Evolutionary conservation across 2,888 invertebrate species (phyloP).

Genomic region (Diabrotica balteata): DNA sequence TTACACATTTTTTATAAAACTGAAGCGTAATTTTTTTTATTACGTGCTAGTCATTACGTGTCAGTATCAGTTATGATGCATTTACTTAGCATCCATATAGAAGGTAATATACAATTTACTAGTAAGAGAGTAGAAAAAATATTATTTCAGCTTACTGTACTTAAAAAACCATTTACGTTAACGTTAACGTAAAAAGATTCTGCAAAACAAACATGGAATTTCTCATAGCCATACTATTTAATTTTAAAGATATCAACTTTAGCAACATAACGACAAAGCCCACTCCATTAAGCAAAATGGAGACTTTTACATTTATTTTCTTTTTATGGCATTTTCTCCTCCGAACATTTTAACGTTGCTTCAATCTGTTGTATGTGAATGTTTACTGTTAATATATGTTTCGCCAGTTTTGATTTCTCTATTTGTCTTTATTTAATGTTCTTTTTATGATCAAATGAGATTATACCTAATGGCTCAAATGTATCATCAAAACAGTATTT

Average conservation of each 20-base stretch:
- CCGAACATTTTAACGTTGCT: constrained; percentile 5
- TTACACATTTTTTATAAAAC: no score
- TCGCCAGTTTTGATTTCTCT: constrained; percentile 9
- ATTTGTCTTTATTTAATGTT: constrained; percentile 8
- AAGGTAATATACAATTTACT: no score
- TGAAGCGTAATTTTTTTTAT: no score
- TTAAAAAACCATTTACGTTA: no score
- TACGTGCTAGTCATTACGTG: no score
- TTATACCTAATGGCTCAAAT: neutral
- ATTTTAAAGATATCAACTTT: neutral
- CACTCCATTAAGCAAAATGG: constrained; percentile 3
- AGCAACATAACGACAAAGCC: neutral
- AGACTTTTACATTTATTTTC: constrained; percentile 8
- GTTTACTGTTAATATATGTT: constrained; percentile 9
- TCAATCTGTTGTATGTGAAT: constrained; percentile 1
- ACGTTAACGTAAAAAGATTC: no score
- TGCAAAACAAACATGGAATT: no score
- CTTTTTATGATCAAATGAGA: constrained; percentile 3
- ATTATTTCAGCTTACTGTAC: no score
- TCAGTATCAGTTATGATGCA: no score
- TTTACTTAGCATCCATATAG: no score
- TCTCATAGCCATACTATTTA: neutral
- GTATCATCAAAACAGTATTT: neutral
- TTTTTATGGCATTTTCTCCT: constrained; percentile 10
- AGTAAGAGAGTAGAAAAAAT: no score